Evolutionary conservation across 2,888 invertebrate genomes (phyloP), one percentile per base, ranked within the genome.

Genomic region (Polyommatus icarus): DNA sequence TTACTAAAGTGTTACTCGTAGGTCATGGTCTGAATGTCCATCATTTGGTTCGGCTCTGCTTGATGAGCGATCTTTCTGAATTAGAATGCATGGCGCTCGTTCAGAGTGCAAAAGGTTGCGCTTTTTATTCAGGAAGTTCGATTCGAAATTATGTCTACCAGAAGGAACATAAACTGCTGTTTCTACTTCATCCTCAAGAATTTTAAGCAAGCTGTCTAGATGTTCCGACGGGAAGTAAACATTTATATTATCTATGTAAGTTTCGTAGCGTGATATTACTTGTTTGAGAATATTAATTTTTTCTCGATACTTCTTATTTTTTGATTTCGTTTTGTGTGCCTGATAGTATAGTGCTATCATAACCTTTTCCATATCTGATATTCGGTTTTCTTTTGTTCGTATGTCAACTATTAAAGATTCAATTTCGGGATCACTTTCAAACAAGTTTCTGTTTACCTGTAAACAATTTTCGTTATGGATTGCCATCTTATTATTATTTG

Each of bases 301-400:
- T 5, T 91, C 90, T 79, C 87, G 86, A 81, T 90, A 88, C 83
- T 86, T 89, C 81, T 84, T 87, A 81, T 83, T 88, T 81, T 89
- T 87, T 24, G 82, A 76, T 78, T 82, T 84, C 8, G 84, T 81
- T 84, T 90, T 89, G 36, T 84, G 84, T 50, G 84, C 83, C 85
- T 91, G 88, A 57, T 91, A 89, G 86, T 94, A 91, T 81, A 93
- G 84, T 7, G 90, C 87, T 71, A 92, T 83, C 78, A 94, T 87
- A 15, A 93, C 91, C 84, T 90, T 90, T 79, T 94, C 92, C 78
- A 93, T 81, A 82, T 93, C 87, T 29, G 83, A 83, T 78, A 85
- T 84, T 82, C 84, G 85, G 76, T 83, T 79, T 79, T 87, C 85
- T 77, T 83, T 81, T 67, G 79, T 82, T 78, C 85, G 83, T 76